These are phyloP conservation scores for Neoaliturus tenellus DNA, from an alignment of 2,888 invertebrate species.

Conservation along the genomic window DNA sequence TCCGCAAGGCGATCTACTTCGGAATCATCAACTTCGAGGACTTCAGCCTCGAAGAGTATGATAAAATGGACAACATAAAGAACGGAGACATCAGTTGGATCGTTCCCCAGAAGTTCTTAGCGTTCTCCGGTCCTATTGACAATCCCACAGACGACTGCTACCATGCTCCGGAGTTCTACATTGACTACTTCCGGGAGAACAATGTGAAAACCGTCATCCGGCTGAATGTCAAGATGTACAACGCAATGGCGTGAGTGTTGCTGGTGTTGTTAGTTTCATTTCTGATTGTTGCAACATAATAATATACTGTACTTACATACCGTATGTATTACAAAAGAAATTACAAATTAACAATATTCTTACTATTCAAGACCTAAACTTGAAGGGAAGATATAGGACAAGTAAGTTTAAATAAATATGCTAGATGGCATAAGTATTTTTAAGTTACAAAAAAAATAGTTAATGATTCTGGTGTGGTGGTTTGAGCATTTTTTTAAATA, in stretches of 20 bases:
- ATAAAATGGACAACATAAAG: constrained; percentile 93
- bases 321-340: too few relatives aligned
- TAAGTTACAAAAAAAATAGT: too few relatives aligned
- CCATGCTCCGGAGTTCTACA: constrained; percentile 96
- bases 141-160: constrained; percentile 77
- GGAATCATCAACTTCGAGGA: constrained; percentile 95
- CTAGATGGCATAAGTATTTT: too few relatives aligned
- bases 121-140: constrained; percentile 92
- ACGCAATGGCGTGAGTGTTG: constrained; percentile 80
- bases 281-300: too few relatives aligned
- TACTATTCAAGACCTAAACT: too few relatives aligned
- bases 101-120: constrained; percentile 96
- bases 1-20: constrained; percentile 90
- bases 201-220: constrained; percentile 91
- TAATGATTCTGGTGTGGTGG: too few relatives aligned
- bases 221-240: constrained; percentile 94
- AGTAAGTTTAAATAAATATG: too few relatives aligned
- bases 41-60: constrained; percentile 97
- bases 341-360: too few relatives aligned
- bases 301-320: too few relatives aligned
- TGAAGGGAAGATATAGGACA: too few relatives aligned
- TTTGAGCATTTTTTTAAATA: too few relatives aligned
- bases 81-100: constrained; percentile 99
- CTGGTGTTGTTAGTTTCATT: too few relatives aligned
- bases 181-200: constrained; percentile 90